Conservation (phyloP, 2,797 vertebrate genomes). For the Erpetoichthys calabaricus region DNA sequence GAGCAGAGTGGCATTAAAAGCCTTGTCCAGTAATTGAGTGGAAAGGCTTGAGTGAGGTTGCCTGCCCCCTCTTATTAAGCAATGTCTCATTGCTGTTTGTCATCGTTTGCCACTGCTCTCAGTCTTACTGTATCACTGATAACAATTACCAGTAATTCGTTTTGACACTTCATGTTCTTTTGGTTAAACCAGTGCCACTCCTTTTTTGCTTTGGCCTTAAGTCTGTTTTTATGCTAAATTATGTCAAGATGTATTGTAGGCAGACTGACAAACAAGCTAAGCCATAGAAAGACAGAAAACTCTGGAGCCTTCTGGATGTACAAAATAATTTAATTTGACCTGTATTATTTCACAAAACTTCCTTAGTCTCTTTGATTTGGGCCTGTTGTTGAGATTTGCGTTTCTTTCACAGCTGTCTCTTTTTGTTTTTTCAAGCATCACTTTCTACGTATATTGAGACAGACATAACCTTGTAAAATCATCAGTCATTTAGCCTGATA, state of each 20-base stretch:
- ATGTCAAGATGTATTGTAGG: slow-evolving; percentile 11
- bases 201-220: slow-evolving; percentile 8
- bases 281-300: neutral
- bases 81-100: slow-evolving; percentile 61
- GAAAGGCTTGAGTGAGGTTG: slow-evolving; percentile 46
- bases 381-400: too few relatives aligned
- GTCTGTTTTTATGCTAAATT: slow-evolving; percentile 8
- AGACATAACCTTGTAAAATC: too few relatives aligned
- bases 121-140: slow-evolving; percentile 37
- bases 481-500: too few relatives aligned
- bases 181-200: slow-evolving; percentile 26
- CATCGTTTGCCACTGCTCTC: slow-evolving; percentile 48
- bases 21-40: slow-evolving; percentile 88
- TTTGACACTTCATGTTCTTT: slow-evolving; percentile 58
- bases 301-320: neutral
- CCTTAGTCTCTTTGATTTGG: too few relatives aligned
- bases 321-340: neutral
- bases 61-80: slow-evolving; percentile 77
- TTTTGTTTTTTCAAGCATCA: too few relatives aligned
- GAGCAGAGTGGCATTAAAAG: slow-evolving; percentile 80
- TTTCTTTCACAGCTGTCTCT: too few relatives aligned
- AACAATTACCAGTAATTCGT: slow-evolving; percentile 59
- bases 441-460: too few relatives aligned
- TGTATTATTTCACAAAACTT: too few relatives aligned
- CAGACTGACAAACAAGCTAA: slow-evolving; percentile 14